Evolutionary conservation across 2,797 vertebrate genomes (phyloP), one percentile per base, ranked within the genome.

Genomic region (Phoxinus dragarum): DNA sequence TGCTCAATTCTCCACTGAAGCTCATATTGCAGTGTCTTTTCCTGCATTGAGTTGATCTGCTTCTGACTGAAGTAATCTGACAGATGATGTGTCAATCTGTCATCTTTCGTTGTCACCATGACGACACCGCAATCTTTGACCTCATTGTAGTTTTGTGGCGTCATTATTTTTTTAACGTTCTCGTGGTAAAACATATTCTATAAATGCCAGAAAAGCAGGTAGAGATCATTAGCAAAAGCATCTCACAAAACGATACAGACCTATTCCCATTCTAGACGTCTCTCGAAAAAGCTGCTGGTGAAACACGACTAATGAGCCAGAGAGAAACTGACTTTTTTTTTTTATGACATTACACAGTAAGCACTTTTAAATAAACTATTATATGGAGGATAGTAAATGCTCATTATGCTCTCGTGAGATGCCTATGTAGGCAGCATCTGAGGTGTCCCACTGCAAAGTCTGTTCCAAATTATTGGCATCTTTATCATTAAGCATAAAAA

Each of bases 1-100:
- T 90, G 92, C 94, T 94, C 92, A 86, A 94, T 94, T 83, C 87
- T 85, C 77, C 90, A 94, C 93, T 88, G 42, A 27, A 27, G 69
- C 42, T 47, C 8, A 10, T 52, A 34, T 49, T 31, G 1, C 16
- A 74, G 72, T 49, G 44, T 74, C 44, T 74, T 34, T 74, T 74
- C 47, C 47, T 34, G 47, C 44, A 49, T 2, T 1, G 27, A 2
- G 44, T 11, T 6, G 27, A 52, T 21, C 17, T 21, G 27, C 49
- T 74, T 79, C 78, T 52, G 59, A 14, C n/a, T 5, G 5, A 61
- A 61, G 59, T 27, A 61, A 27, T 61, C 59, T 61, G 78, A 80
- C 61, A 49, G 42, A 80, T 38, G 42, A 80, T 14, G 21, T 36
- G 78, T 80, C 61, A 49, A 16, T 49, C 61, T 67, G 61, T 66